Conservation (phyloP, 2,888 invertebrate genomes). For the Stenodera caucasica region DNA sequence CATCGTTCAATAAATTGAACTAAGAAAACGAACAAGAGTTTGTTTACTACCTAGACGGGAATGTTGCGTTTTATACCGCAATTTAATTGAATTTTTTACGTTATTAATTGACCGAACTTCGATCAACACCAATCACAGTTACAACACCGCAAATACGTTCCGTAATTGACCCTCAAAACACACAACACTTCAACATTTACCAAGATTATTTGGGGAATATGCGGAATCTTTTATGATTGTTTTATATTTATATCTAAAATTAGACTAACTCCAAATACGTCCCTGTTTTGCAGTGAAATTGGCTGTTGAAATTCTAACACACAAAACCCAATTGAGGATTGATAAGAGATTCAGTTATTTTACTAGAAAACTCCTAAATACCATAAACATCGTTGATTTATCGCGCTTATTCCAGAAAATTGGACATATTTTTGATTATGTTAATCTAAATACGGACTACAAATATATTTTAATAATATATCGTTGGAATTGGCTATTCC, state of each 20-base stretch:
- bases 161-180: too few species aligned
- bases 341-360: too few species aligned
- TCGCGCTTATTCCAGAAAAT: neutral
- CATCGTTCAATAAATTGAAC: too few species aligned
- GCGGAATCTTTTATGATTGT: too few species aligned
- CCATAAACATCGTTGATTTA: neutral
- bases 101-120: slow-evolving; percentile 6
- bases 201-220: too few species aligned
- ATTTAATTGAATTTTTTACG: slow-evolving; percentile 21
- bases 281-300: too few species aligned
- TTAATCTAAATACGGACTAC: neutral
- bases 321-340: neutral
- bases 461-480: slow-evolving; percentile 5
- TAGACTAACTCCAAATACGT: too few species aligned
- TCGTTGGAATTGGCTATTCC: neutral
- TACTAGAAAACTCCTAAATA: too few species aligned
- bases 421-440: neutral
- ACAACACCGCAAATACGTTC: too few species aligned
- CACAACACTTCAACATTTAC: too few species aligned
- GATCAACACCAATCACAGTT: too few species aligned
- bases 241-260: too few species aligned
- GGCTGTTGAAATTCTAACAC: neutral
- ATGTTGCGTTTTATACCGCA: slow-evolving; percentile 14
- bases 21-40: slow-evolving; percentile 10
- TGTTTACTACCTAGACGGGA: slow-evolving; percentile 4